phyloP scores from a whole-genome alignment of 1,140 invertebrate species.

The Macrostomum lignano region DNA sequence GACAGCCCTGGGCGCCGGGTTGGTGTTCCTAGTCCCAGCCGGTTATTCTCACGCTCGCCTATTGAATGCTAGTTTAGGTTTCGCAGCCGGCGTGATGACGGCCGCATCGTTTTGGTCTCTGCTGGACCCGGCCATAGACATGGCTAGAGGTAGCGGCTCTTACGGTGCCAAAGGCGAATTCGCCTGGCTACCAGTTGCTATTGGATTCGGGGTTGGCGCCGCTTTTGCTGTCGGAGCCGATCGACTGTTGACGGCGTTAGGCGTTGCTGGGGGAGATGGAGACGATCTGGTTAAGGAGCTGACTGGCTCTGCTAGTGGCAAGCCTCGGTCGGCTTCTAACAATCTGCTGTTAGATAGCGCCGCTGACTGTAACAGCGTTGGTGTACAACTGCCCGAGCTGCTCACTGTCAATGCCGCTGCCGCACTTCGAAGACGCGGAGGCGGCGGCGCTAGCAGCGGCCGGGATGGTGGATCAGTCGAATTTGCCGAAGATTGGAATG shows the following conservation, averaged over 20 bases:
- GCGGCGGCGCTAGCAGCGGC: too few species aligned
- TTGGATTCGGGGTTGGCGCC: constrained; percentile 71
- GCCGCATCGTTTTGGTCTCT: constrained; percentile 92
- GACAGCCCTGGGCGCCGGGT: too few species aligned
- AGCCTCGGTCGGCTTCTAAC: not conserved
- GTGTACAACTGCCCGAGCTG: too few species aligned
- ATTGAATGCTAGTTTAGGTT: too few species aligned
- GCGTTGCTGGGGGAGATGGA: not conserved
- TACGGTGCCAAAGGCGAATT: constrained; percentile 53
- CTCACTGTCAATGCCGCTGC: too few species aligned
- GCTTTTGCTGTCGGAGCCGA: constrained; percentile 75
- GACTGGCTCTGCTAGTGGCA: not conserved
- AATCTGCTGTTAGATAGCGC: not conserved
- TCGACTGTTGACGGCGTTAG: constrained; percentile 42
- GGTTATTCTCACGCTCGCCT: too few species aligned
- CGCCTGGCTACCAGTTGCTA: constrained; percentile 60
- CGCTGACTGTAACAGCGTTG: too few species aligned
- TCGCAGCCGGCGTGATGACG: too few species aligned
- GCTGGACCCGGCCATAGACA: constrained; percentile 66
- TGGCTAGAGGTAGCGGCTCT: constrained; percentile 46
- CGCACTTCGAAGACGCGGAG: too few species aligned
- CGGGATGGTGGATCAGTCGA: too few species aligned
- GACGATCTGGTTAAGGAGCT: not conserved
- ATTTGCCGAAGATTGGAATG: too few species aligned
- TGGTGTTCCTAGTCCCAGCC: too few species aligned